Base-by-base conservation (phyloP, 2,888 invertebrate species). In the Tryphoninae sp. region DNA sequence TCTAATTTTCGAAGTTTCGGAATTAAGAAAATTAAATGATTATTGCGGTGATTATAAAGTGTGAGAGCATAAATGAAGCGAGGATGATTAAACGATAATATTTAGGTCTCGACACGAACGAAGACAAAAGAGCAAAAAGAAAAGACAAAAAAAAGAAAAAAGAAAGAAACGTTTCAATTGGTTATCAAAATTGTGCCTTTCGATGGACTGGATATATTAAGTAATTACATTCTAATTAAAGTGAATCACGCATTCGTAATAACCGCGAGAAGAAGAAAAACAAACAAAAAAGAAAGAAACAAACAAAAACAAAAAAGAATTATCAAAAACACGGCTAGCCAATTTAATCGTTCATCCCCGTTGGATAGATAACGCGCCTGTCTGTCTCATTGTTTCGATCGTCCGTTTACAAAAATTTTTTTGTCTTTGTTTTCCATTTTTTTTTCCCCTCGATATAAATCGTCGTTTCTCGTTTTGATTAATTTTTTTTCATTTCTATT, bases 111-210 rank as follows among this genome's bases (percentile, higher is more conserved):
- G 23, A 58, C n/a, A 62, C 23, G 71, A 49, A 16, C 55, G 42
- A 33, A 42, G 55, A 9, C 16, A 78, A n/a, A 58, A 53, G 40
- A 40, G 67, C 2, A 53, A 65, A 64, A 8, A 22, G 58, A 58
- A 58, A 69, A 23, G 19, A 19, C 19, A 19, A 19, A 26, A 9
- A 2, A 9, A 2, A 19, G 19, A 40, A 26, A 65, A 67, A 73
- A 55, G 55, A 65, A 65, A 71, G 69, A 76, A 62, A 9, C 65
- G 77, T 81, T 84, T 81, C 84, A 88, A 88, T 89, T 89, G 87
- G 87, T 89, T 90, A 89, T 89, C 90, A 90, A 89, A 90, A 89
- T 90, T 90, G 89, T 90, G 90, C 89, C 89, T 90, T 90, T 89
- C 88, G 89, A 89, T 86, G 86, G 86, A 89, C 87, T 88, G 87